Percentiles rank a stretch among this genome's conserved stretches.
Evolutionary conservation across 2,113 vertebrate species (phyloP).

Genomic region (Vireo altiloquus): DNA sequence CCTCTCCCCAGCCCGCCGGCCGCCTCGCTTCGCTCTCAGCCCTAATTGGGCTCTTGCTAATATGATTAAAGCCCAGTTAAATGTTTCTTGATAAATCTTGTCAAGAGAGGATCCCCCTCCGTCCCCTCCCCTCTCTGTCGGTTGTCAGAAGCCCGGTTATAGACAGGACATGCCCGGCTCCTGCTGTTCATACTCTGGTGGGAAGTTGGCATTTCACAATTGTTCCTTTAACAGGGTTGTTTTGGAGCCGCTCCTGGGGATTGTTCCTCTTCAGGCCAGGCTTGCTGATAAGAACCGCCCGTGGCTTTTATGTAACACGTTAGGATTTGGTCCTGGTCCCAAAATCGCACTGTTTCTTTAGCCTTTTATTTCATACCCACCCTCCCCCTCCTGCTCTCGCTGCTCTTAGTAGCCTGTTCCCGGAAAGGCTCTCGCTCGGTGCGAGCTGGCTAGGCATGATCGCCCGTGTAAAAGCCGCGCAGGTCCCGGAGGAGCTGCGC

Average conservation of each 20-base stretch:
- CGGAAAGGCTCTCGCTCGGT: background rate
- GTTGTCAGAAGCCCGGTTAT: conserved; percentile 52
- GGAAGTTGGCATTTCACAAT: conserved; percentile 61
- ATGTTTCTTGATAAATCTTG: conserved; percentile 66
- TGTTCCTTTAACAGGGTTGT: conserved; percentile 55
- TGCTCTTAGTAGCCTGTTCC: conserved; percentile 9
- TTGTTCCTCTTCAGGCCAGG: conserved; percentile 47
- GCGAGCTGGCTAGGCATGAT: background rate
- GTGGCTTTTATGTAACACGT: conserved; percentile 75
- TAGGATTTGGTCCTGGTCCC: conserved; percentile 67
- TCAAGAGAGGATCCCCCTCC: conserved; percentile 51
- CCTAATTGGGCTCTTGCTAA: conserved; percentile 74
- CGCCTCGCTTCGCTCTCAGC: conserved; percentile 40
- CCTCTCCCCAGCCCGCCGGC: conserved; percentile 13
- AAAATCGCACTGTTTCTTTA: conserved; percentile 63
- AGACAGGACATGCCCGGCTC: conserved; percentile 57
- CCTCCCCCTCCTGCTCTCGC: background rate
- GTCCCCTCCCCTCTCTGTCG: conserved; percentile 5
- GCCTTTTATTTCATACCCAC: conserved; percentile 45
- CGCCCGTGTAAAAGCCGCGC: background rate
- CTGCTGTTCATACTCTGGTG: conserved; percentile 48
- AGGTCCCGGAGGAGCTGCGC: background rate
- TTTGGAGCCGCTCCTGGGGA: conserved; percentile 60
- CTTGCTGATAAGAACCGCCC: conserved; percentile 59
- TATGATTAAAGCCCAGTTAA: conserved; percentile 74